These are phyloP conservation scores for Cheilosia variabilis DNA, from an alignment of 2,888 invertebrate species.

Conservation along the genomic window DNA sequence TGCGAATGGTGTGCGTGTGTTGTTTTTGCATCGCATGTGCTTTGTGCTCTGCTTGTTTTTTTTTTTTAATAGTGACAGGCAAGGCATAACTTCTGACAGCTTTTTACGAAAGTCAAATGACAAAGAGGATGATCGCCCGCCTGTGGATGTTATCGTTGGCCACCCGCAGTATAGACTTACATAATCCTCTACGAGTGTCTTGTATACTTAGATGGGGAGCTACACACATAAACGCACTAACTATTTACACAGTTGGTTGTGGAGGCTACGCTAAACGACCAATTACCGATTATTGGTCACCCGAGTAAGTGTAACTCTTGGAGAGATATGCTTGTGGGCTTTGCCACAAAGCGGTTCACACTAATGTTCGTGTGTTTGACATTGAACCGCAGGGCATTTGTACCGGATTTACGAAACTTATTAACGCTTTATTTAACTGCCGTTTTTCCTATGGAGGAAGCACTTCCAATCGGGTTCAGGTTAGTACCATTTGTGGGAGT, in stretches of 20 bases:
- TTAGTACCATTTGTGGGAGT: too few relatives aligned
- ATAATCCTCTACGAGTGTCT: constrained; percentile 16
- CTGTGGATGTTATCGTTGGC: constrained; percentile 29
- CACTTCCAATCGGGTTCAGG: too few relatives aligned
- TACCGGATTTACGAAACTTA: too few relatives aligned
- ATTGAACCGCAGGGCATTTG: not conserved
- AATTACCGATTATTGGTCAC: constrained; percentile 40
- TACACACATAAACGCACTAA: constrained; percentile 55
- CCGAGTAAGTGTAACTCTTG: constrained; percentile 4
- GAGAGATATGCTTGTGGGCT: not conserved
- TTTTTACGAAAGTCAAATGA: constrained; percentile 33
- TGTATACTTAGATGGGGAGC: constrained; percentile 14
- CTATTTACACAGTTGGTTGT: constrained; percentile 11
- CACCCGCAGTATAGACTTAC: constrained; percentile 19
- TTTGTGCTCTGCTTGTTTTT: constrained; percentile 4
- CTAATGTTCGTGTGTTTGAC: not conserved
- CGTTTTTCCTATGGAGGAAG: too few relatives aligned
- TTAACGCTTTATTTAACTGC: too few relatives aligned
- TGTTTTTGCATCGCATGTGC: not conserved
- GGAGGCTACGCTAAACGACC: constrained; percentile 17
- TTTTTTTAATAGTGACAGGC: not conserved
- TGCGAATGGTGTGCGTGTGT: constrained; percentile 25
- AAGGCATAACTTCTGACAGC: constrained; percentile 19
- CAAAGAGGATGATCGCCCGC: constrained; percentile 46
- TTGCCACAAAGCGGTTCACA: not conserved